Evolutionary conservation across 2,797 vertebrate species (phyloP).

Genomic region (Taenioides sp.): DNA sequence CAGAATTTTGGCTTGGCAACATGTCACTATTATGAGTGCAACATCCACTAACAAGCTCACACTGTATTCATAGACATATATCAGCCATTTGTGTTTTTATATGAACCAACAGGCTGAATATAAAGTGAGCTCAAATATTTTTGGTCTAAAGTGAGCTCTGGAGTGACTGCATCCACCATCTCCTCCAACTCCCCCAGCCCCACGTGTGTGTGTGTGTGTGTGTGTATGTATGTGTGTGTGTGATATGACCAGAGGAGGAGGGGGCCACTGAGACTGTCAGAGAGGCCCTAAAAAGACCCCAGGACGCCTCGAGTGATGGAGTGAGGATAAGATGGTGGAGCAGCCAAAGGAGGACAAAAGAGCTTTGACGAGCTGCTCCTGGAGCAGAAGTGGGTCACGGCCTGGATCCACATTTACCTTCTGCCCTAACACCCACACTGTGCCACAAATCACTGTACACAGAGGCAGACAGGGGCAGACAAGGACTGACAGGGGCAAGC

Average conservation of each 20-base stretch:
- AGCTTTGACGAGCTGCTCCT: conserved; percentile 69
- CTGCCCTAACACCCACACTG: conserved; percentile 37
- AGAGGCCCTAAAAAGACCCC: conserved; percentile 63
- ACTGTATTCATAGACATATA: not conserved
- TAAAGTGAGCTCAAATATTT: conserved; percentile 7
- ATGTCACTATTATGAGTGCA: conserved; percentile 3
- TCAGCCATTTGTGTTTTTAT: not conserved
- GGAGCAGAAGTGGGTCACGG: conserved; percentile 72
- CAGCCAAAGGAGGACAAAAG: conserved; percentile 63
- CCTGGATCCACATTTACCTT: conserved; percentile 53
- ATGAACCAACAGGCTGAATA: not conserved
- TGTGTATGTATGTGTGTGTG: not conserved
- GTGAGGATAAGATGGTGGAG: conserved; percentile 33
- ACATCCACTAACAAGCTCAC: conserved; percentile 8
- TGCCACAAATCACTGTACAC: conserved; percentile 41
- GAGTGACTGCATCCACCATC: conserved; percentile 17
- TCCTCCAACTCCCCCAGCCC: conserved; percentile 20
- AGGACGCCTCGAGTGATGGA: conserved; percentile 48
- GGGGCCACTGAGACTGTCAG: conserved; percentile 60
- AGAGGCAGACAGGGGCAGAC: conserved; percentile 22
- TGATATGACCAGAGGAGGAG: not conserved
- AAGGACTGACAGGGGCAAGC: not conserved
- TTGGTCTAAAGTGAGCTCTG: not conserved
- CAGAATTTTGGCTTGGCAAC: not conserved
- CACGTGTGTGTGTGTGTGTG: not conserved